Base-by-base conservation (phyloP, 2,113 vertebrate genomes). In the Campylorhamphus procurvoides region DNA sequence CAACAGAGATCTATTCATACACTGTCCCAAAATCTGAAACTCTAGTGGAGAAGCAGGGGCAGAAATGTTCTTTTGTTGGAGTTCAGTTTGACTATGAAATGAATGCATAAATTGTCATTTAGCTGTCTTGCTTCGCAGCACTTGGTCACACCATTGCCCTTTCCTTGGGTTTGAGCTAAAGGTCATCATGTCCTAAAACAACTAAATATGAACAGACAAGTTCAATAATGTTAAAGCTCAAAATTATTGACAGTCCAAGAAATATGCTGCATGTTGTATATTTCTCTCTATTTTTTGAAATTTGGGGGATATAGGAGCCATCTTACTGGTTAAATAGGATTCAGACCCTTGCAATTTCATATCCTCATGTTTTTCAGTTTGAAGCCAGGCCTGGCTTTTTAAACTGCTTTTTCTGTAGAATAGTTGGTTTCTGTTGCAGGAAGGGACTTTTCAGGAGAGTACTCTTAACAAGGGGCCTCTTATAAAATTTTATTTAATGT, bases 221-320 rank as follows among this genome's bases (percentile, higher is more conserved):
- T 90, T 95, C 81, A 91, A 13, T 58, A 87, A 80, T 68, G 75
- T 72, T 78, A 86, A 84, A 92, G 49, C 35, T 94, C 46, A 93
- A 53, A 91, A 78, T 71, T 37, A 79, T 27, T 49, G 50, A 33
- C 64, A 91, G 55, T 86, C 59, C 69, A 73, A 47, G 29, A 67
- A 86, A 63, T 56, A 42, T 92, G 39, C 53, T 66, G 31, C 9
- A 0, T 59, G 82, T 81, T 96, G 46, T 63, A 8, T 71, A 40
- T 92, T 89, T 94, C 33, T 76, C 40, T 63, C 33, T 8, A 6
- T 33, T 83, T 92, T 92, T 83, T 81, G 2, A 60, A 92, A 44
- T 33, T 10, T 12, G 11, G 4, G 18, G 29, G 35, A 53, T 92
- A 37, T 3, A 67, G 50, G 53, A 73, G 53, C 37, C 55, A 14